Evolutionary conservation across 2,797 vertebrate genomes (phyloP).

Genomic region (Uromys caudimaculatus): DNA sequence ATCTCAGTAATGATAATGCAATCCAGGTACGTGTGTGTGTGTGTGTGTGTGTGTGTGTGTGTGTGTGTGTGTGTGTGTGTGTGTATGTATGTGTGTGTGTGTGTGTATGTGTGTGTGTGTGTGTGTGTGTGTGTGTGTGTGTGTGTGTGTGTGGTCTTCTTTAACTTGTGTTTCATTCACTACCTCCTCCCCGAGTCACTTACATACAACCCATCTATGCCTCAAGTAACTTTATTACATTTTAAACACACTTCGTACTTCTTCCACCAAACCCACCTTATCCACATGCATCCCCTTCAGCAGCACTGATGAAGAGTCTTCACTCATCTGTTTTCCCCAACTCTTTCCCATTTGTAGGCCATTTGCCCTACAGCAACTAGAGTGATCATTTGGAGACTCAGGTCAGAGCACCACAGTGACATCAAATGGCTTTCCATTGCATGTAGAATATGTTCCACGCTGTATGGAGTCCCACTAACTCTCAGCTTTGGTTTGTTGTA

Average conservation of each 20-base stretch:
- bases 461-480: not conserved
- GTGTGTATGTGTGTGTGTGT: not conserved
- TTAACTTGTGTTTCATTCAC: not conserved
- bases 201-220: not conserved
- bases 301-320: not conserved
- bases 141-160: not conserved
- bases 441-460: not conserved
- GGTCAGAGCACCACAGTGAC: not conserved
- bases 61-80: not conserved
- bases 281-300: not conserved
- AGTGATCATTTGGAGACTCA: not conserved
- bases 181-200: fast-evolving
- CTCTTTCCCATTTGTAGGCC: not conserved
- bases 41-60: no score
- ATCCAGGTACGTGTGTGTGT: not conserved
- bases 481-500: not conserved
- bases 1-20: not conserved
- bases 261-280: not conserved
- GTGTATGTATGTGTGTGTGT: not conserved
- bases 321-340: not conserved
- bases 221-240: not conserved
- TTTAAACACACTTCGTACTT: not conserved
- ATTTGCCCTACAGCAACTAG: not conserved
- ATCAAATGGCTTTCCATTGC: not conserved
- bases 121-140: not conserved